Percentiles rank a stretch among this genome's conserved stretches.
phyloP scores from a whole-genome alignment of 2,888 invertebrate genomes.

The Drosophila leonis region DNA sequence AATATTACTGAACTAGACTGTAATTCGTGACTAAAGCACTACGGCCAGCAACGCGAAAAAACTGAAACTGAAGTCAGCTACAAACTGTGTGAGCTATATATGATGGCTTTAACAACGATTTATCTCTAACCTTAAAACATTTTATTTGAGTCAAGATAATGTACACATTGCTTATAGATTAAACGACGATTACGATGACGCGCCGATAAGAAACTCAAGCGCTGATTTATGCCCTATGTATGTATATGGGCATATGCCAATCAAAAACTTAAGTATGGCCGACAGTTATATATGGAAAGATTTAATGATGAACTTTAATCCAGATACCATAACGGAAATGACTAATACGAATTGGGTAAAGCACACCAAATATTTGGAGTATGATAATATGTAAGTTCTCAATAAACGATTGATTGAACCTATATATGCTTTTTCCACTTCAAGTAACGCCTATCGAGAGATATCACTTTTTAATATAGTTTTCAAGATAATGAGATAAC shows the following conservation, averaged over 20 bases:
- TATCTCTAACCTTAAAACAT: conserved; percentile 63
- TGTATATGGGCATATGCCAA: conserved; percentile 39
- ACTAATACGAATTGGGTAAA: conserved; percentile 3
- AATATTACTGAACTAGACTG: neutral
- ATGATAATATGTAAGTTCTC: neutral
- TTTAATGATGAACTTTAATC: conserved; percentile 27
- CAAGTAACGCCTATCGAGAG: neutral
- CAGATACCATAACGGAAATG: conserved; percentile 16
- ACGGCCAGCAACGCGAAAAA: conserved; percentile 40
- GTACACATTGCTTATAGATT: conserved; percentile 58
- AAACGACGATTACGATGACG: conserved; percentile 52
- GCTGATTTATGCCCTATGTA: conserved; percentile 62
- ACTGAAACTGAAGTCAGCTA: conserved; percentile 62
- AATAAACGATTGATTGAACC: neutral
- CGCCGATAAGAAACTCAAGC: conserved; percentile 50
- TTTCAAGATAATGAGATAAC: neutral
- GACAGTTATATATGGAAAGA: conserved; percentile 27
- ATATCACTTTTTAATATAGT: neutral
- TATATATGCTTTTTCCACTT: neutral
- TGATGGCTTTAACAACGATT: conserved; percentile 39
- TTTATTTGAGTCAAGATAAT: conserved; percentile 72
- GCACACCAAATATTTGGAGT: neutral
- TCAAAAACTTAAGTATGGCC: conserved; percentile 27
- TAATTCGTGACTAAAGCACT: conserved; percentile 17
- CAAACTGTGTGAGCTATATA: conserved; percentile 53